Evolutionary conservation across 1,140 invertebrate genomes (phyloP).

Genomic region (Euglossa dilemma): DNA sequence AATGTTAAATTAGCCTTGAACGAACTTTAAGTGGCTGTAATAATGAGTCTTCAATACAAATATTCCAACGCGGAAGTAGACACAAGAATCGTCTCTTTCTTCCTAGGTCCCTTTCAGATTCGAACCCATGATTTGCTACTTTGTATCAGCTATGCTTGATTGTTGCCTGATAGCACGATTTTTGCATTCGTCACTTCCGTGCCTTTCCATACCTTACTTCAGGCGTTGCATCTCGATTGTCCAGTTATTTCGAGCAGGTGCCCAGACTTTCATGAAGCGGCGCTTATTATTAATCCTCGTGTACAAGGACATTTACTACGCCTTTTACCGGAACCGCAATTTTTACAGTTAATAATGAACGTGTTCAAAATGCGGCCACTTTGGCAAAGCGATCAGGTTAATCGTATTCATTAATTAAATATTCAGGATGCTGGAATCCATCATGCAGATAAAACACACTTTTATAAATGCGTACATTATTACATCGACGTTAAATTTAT

Average conservation of each 20-base stretch:
- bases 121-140: neutral
- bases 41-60: too few relatives aligned
- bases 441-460: neutral
- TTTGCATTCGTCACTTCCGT: slow-evolving; percentile 18
- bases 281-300: neutral
- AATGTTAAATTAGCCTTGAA: too few relatives aligned
- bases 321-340: slow-evolving; percentile 12
- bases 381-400: neutral
- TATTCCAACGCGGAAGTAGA: neutral
- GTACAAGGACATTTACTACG: neutral
- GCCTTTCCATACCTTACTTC: neutral
- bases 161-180: neutral
- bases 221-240: neutral
- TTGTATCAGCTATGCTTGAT: neutral
- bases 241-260: neutral
- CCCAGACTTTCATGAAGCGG: neutral
- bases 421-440: too few relatives aligned
- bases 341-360: slow-evolving; percentile 32
- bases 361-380: neutral
- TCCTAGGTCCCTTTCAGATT: neutral
- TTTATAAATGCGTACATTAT: neutral
- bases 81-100: neutral
- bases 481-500: too few relatives aligned
- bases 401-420: neutral
- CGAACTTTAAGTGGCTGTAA: too few relatives aligned